These are phyloP conservation scores for Daktulosphaira vitifoliae DNA, from an alignment of 1,140 invertebrate species.

Conservation along the genomic window DNA sequence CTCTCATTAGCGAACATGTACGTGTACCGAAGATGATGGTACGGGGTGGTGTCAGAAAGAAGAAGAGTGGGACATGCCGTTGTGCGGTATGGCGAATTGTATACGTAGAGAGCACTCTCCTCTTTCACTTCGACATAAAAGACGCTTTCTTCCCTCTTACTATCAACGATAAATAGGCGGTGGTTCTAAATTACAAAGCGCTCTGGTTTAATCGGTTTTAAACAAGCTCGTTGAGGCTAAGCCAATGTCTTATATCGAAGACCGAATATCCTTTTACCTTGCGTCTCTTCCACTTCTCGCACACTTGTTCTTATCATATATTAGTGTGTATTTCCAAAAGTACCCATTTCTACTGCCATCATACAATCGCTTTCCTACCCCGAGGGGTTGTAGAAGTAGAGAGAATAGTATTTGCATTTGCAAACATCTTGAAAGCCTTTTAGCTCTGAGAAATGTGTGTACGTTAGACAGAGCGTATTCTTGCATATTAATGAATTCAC, in stretches of 20 bases:
- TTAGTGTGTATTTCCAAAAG: slow-evolving; percentile 26
- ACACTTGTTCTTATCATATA: slow-evolving; percentile 24
- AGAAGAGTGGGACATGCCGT: not conserved
- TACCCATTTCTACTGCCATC: not conserved
- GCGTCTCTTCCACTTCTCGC: not conserved
- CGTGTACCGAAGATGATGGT: not conserved
- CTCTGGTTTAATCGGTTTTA: slow-evolving; percentile 31
- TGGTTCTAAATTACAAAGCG: slow-evolving; percentile 26
- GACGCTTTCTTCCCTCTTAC: not conserved
- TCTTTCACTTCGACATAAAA: not conserved
- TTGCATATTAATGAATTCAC: slow-evolving; percentile 22
- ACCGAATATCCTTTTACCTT: slow-evolving; percentile 25
- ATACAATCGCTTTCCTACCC: not conserved
- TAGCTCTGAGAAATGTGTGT: slow-evolving; percentile 27
- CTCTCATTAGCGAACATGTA: too few relatives aligned
- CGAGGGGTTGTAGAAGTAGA: not conserved
- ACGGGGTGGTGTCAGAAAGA: not conserved
- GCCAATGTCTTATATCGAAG: slow-evolving; percentile 15
- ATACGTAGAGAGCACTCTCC: too few relatives aligned
- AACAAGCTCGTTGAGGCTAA: slow-evolving; percentile 27
- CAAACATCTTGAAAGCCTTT: slow-evolving; percentile 31
- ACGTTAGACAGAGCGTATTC: slow-evolving; percentile 20
- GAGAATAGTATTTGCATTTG: slow-evolving; percentile 19
- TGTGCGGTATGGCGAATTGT: too few relatives aligned
- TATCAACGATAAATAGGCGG: too few relatives aligned